Percentiles rank a stretch among this genome's conserved stretches.
Conservation (phyloP, 37 sponge, comb jelly and placozoan genomes). For the Haliclona indistincta region DNA sequence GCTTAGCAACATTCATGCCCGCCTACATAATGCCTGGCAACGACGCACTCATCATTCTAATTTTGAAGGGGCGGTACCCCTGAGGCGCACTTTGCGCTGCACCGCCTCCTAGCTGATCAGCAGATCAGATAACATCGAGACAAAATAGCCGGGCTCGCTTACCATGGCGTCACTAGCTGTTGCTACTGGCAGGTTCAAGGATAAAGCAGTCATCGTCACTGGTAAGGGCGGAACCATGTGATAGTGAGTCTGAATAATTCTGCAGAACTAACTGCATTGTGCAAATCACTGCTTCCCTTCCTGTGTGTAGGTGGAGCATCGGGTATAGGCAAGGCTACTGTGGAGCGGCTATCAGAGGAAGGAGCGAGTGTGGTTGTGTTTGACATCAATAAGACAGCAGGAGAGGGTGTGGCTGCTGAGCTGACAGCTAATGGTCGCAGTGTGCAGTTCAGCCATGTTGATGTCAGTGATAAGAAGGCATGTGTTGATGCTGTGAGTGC, state of each 20-base stretch:
- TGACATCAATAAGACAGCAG: slow-evolving; percentile 73
- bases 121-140: too few relatives aligned
- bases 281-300: background rate
- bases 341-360: slow-evolving; percentile 66
- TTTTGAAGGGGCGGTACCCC: too few relatives aligned
- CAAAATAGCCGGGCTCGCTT: too few relatives aligned
- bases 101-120: too few relatives aligned
- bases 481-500: slow-evolving; percentile 55
- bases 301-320: slow-evolving; percentile 52
- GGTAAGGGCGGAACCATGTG: slow-evolving; percentile 7
- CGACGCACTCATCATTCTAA: too few relatives aligned
- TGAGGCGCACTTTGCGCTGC: too few relatives aligned
- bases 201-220: slow-evolving; percentile 60
- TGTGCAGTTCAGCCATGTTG: slow-evolving; percentile 49
- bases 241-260: background rate
- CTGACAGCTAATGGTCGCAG: slow-evolving; percentile 7
- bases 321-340: slow-evolving; percentile 82
- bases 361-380: slow-evolving; percentile 81
- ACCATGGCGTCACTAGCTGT: slow-evolving; percentile 8
- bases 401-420: slow-evolving; percentile 23
- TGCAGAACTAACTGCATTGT: background rate
- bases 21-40: too few relatives aligned
- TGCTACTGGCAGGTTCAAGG: slow-evolving; percentile 40
- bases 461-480: slow-evolving; percentile 68
- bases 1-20: too few relatives aligned